Conservation (phyloP, 1,140 invertebrate genomes). For the Drosophila mayri region DNA sequence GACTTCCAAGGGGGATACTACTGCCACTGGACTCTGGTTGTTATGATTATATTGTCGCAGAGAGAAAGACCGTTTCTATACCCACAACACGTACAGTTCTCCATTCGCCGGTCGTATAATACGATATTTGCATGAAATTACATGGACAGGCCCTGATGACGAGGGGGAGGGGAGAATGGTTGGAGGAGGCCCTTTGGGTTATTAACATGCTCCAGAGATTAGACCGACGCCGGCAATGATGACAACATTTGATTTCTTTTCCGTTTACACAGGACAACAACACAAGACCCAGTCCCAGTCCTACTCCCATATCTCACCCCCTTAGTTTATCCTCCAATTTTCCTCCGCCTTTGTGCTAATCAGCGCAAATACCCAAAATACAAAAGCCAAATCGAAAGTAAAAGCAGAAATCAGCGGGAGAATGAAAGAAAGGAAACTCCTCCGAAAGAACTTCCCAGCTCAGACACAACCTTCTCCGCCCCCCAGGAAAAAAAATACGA, state of each 20-base stretch:
- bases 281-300: conserved; percentile 28
- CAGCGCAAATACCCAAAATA: conserved; percentile 78
- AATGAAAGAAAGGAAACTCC: conserved; percentile 46
- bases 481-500: not conserved
- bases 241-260: conserved; percentile 81
- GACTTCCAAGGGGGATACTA: not conserved
- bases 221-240: conserved; percentile 73
- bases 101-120: conserved; percentile 64
- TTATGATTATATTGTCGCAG: conserved; percentile 75
- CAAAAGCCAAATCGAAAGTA: conserved; percentile 82
- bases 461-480: conserved; percentile 37
- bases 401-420: conserved; percentile 69
- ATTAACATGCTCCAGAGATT: conserved; percentile 82
- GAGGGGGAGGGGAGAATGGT: no score
- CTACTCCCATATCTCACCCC: not conserved
- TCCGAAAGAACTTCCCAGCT: conserved; percentile 60
- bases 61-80: conserved; percentile 66
- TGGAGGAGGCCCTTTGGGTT: conserved; percentile 57
- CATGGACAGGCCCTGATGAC: conserved; percentile 40
- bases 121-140: conserved; percentile 82
- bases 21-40: conserved; percentile 33
- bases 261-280: conserved; percentile 66
- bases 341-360: conserved; percentile 59
- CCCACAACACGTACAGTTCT: conserved; percentile 76
- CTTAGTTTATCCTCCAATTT: not conserved